phyloP scores from a whole-genome alignment of 1,140 invertebrate species.

The Drosophila mayri region DNA sequence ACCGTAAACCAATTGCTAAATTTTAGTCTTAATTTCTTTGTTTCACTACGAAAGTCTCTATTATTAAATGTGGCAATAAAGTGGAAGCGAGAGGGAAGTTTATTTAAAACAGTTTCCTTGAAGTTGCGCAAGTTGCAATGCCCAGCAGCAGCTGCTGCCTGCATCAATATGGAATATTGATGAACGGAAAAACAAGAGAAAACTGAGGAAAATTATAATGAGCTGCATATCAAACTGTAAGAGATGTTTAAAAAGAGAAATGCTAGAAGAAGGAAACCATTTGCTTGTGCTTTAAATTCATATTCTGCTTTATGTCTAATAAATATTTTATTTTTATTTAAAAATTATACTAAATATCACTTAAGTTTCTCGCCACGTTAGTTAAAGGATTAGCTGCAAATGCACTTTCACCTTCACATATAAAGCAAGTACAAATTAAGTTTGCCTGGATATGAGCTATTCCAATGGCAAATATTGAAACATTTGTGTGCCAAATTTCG shows the following conservation, averaged over 20 bases:
- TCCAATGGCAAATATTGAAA: constrained; percentile 30
- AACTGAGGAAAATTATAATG: constrained; percentile 10
- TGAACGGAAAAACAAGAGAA: not conserved
- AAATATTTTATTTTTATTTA: too few species aligned
- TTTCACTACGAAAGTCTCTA: constrained; percentile 14
- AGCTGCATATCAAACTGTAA: not conserved
- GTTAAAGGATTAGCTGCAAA: constrained; percentile 1
- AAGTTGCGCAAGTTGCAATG: constrained; percentile 17
- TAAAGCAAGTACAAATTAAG: constrained; percentile 8
- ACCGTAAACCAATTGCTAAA: constrained; percentile 17
- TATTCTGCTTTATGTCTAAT: not conserved
- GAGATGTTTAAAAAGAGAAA: not conserved
- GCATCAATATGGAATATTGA: constrained; percentile 21
- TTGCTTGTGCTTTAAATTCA: not conserved
- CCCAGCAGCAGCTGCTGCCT: constrained; percentile 16
- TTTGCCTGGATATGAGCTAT: constrained; percentile 21
- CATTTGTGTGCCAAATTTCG: constrained; percentile 32
- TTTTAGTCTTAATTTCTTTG: not conserved
- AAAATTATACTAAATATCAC: too few species aligned
- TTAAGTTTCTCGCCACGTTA: not conserved
- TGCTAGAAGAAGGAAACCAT: not conserved
- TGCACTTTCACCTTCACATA: constrained; percentile 6
- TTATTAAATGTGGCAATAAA: constrained; percentile 7
- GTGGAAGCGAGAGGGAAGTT: not conserved
- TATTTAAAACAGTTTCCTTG: constrained; percentile 16